Conservation (phyloP, 2,888 invertebrate genomes). For the Cistogaster globosa region DNA sequence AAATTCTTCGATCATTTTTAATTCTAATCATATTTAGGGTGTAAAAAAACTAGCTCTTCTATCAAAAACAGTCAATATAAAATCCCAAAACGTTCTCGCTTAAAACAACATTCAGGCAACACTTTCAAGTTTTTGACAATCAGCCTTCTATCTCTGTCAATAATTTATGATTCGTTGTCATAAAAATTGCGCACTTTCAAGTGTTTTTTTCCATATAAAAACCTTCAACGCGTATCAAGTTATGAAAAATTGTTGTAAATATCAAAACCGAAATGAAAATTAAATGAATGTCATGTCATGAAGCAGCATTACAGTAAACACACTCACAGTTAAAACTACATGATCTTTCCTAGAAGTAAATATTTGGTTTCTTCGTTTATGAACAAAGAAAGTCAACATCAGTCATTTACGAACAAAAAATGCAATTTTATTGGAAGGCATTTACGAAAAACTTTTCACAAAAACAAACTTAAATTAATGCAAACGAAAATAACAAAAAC, state of each 20-base stretch:
- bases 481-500: conserved; percentile 48
- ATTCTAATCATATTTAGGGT: too few species aligned
- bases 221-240: conserved; percentile 9
- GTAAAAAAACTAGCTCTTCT: too few species aligned
- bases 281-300: conserved; percentile 59
- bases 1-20: too few species aligned
- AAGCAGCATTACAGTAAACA: conserved; percentile 47
- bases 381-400: conserved; percentile 46
- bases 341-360: conserved; percentile 30
- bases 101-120: background rate
- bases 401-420: conserved; percentile 35
- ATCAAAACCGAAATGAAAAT: conserved; percentile 3
- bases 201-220: background rate
- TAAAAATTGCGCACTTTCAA: background rate
- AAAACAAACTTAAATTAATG: conserved; percentile 63
- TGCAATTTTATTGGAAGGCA: conserved; percentile 39
- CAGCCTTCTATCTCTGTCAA: background rate
- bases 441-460: conserved; percentile 34
- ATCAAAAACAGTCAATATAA: too few species aligned
- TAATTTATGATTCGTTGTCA: background rate
- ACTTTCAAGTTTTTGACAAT: background rate
- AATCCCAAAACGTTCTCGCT: too few species aligned
- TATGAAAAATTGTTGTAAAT: conserved; percentile 34
- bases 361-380: background rate
- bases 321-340: conserved; percentile 45